Base-by-base conservation (phyloP, 2,888 invertebrate species). In the Mycalesis mineus region DNA sequence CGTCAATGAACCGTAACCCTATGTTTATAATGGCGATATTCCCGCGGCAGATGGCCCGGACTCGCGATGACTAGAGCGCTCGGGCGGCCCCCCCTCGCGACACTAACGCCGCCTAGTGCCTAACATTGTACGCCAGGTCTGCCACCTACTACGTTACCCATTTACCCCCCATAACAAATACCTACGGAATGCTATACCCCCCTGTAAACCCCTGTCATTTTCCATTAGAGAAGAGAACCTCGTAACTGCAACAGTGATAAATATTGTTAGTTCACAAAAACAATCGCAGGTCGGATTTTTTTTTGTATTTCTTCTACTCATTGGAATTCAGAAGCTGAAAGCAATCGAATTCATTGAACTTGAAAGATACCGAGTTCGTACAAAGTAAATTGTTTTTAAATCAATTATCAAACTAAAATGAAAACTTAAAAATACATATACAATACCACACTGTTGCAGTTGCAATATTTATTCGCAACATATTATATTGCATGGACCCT, bases 31-130 rank as follows among this genome's bases (percentile, higher is more conserved):
- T 55, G 55, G 49, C 48, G 57, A 58, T 62, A 69, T 72, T 68
- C 67, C 65, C 66, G 64, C 63, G 70, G 69, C 80, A 83, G 82
- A 81, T 74, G 84, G 85, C 76, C 81, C 87, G 79, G 89, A 88
- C 73, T 69, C 85, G 82, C 90, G 90, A 90, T 90, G 90, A 90
- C 90, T 89, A 90, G 89, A 84, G 84, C 83, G 85, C 80, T 74
- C 84, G 80, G 82, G 84, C 78, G 84, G 83, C 77, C 74, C 82
- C 74, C 74, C 77, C 73, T 72, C 83, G 75, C 82, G 80, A 68
- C 83, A 78, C 82, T 84, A 85, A 78, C 84, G 80, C 78, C 78
- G 74, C 73, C 76, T 70, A 70, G 76, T 74, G 80, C 77, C 82
- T 78, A 78, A 75, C 77, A 72, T 72, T 71, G 68, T 71, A 69